Evolutionary conservation across 2,888 invertebrate genomes (phyloP).

Genomic region (Alloplasta piceator): DNA sequence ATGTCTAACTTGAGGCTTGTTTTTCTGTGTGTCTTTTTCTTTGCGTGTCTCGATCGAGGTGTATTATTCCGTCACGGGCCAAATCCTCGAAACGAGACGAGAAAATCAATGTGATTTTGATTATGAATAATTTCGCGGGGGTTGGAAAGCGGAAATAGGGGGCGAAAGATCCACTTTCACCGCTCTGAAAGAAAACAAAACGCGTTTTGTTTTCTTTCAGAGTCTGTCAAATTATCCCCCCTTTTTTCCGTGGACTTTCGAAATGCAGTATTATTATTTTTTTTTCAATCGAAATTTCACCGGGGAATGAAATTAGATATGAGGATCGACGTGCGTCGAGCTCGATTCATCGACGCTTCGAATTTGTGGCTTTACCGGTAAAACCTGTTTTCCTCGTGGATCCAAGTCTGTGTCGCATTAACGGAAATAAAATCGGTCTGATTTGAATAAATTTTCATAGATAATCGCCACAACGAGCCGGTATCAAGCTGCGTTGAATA

Average conservation of each 20-base stretch:
- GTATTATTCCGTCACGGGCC: constrained; percentile 10
- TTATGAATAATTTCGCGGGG: constrained; percentile 74
- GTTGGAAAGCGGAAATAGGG: not conserved
- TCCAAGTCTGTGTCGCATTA: not conserved
- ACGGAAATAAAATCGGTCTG: constrained; percentile 14
- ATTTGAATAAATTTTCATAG: constrained; percentile 6
- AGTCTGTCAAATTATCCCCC: constrained; percentile 14
- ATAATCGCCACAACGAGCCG: too few relatives aligned
- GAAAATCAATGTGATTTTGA: constrained; percentile 73
- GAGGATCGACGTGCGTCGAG: too few relatives aligned
- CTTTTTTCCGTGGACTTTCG: too few relatives aligned
- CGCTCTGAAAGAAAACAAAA: constrained; percentile 28
- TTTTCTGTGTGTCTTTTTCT: too few relatives aligned
- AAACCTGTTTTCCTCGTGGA: too few relatives aligned
- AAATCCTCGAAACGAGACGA: constrained; percentile 64
- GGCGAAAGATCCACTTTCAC: constrained; percentile 50
- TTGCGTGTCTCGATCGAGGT: not conserved
- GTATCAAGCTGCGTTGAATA: too few relatives aligned
- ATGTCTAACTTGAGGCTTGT: too few relatives aligned
- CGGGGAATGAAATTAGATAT: too few relatives aligned
- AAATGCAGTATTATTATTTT: too few relatives aligned
- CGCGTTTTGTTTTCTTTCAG: constrained; percentile 8
- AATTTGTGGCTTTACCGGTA: too few relatives aligned
- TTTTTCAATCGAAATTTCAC: too few relatives aligned
- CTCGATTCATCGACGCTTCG: too few relatives aligned